Conservation (phyloP, 2,113 vertebrate genomes). For the Gulo gulo region DNA sequence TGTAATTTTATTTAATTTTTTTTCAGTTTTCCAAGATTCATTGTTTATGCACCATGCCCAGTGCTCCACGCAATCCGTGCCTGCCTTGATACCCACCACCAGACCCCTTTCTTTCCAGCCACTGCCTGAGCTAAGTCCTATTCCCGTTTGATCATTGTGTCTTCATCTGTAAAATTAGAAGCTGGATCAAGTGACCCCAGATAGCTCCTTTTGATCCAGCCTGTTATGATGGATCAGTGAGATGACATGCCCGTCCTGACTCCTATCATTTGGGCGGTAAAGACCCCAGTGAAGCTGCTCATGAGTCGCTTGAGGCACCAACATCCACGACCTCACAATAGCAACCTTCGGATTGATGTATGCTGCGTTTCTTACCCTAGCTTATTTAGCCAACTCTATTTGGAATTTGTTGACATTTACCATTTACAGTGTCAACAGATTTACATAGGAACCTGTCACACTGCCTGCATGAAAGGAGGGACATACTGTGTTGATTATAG, state of each 20-base stretch:
- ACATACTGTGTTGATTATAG: constrained; percentile 68
- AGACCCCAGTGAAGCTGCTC: accelerated
- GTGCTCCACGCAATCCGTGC: no score
- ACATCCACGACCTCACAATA: accelerated
- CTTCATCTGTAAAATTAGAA: not conserved
- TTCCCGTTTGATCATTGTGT: accelerated
- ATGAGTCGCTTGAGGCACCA: not conserved
- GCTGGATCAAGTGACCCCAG: not conserved
- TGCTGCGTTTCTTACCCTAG: not conserved
- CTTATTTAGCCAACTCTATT: constrained; percentile 51
- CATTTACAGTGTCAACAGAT: constrained; percentile 61
- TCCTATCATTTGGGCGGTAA: accelerated
- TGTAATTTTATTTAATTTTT: no score
- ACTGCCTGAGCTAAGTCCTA: no score
- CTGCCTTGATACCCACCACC: no score
- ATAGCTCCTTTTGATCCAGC: not conserved
- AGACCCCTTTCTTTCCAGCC: not conserved
- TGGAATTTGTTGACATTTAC: constrained; percentile 65
- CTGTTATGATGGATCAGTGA: accelerated
- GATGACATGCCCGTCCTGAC: accelerated
- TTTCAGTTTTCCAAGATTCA: no score
- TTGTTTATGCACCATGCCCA: no score
- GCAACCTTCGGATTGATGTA: accelerated
- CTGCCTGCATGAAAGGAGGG: constrained; percentile 54
- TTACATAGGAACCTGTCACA: constrained; percentile 32